phyloP scores from a whole-genome alignment of 2,888 invertebrate species.

The Listrodromus nycthemerus region DNA sequence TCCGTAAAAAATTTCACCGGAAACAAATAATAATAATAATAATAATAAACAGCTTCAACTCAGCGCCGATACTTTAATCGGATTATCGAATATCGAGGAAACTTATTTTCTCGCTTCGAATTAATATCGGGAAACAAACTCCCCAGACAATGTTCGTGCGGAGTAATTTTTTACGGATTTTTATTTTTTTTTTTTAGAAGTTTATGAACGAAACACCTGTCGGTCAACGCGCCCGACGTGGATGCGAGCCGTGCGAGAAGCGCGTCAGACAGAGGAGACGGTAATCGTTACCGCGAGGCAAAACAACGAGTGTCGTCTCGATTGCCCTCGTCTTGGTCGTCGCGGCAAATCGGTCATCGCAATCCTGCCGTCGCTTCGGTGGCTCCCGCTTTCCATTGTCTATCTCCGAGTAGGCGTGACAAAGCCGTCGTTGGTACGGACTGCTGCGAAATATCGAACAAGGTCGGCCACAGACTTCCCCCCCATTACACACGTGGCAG shows the following conservation, averaged over 20 bases:
- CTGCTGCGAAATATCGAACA: constrained; percentile 52
- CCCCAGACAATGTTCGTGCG: no score
- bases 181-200: no score
- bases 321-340: background rate
- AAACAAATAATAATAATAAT: no score
- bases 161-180: no score
- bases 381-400: constrained; percentile 49
- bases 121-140: no score
- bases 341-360: constrained; percentile 9
- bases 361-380: background rate
- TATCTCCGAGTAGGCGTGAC: constrained; percentile 43
- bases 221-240: background rate
- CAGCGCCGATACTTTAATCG: no score
- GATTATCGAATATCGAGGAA: no score
- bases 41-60: no score
- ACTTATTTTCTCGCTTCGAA: no score
- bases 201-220: background rate
- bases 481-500: constrained; percentile 35
- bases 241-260: background rate
- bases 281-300: constrained; percentile 44
- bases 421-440: constrained; percentile 3
- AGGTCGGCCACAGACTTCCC: constrained; percentile 21
- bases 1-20: no score
- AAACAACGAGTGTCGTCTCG: constrained; percentile 11
- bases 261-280: background rate